These are phyloP conservation scores for Cyrtorhinus lividipennis DNA, from an alignment of 1,140 invertebrate genomes.

Conservation along the genomic window DNA sequence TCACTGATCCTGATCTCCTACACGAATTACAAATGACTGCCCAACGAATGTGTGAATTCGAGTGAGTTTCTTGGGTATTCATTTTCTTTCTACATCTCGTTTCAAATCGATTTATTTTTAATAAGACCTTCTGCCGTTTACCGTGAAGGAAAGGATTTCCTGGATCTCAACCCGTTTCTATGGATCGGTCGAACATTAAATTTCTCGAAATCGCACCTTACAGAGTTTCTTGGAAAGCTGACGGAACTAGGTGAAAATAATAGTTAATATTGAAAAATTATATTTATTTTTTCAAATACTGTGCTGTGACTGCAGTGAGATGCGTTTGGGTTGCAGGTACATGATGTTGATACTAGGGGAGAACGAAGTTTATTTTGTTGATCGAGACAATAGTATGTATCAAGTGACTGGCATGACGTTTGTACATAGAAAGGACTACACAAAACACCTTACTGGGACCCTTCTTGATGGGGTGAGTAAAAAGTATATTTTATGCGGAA, in stretches of 20 bases:
- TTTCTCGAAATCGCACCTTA: slow-evolving; percentile 69
- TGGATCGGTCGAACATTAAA: slow-evolving; percentile 71
- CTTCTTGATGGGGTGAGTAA: slow-evolving; percentile 80
- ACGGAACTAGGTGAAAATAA: slow-evolving; percentile 88
- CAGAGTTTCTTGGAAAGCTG: slow-evolving; percentile 97
- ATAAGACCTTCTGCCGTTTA: too few relatives aligned
- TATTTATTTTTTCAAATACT: too few relatives aligned
- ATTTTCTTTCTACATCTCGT: slow-evolving; percentile 9
- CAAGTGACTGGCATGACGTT: slow-evolving; percentile 68
- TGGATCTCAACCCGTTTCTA: slow-evolving; percentile 92
- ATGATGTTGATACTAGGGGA: slow-evolving; percentile 88
- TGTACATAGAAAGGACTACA: slow-evolving; percentile 53
- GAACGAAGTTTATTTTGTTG: slow-evolving; percentile 81
- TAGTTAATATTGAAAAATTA: too few relatives aligned
- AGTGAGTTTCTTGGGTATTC: slow-evolving; percentile 30
- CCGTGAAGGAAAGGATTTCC: slow-evolving; percentile 60
- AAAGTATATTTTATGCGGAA: too few relatives aligned
- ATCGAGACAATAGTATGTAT: slow-evolving; percentile 92
- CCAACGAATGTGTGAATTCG: slow-evolving; percentile 70
- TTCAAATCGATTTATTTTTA: too few relatives aligned
- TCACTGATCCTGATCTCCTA: slow-evolving; percentile 45
- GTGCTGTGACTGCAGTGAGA: too few relatives aligned
- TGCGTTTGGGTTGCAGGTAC: slow-evolving; percentile 68
- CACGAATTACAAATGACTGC: slow-evolving; percentile 56
- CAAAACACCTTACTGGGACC: slow-evolving; percentile 60